These are phyloP conservation scores for Octopus bimaculoides DNA, from an alignment of 1,140 invertebrate genomes.

Conservation along the genomic window DNA sequence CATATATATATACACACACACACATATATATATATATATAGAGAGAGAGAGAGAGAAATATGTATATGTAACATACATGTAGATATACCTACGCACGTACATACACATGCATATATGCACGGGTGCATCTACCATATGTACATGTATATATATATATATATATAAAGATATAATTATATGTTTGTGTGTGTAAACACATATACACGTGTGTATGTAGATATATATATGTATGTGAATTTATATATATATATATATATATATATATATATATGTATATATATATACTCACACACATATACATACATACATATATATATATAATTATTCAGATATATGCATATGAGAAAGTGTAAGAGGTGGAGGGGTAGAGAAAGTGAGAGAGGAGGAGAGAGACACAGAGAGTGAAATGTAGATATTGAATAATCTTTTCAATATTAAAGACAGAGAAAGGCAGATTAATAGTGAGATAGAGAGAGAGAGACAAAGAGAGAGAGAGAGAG, in stretches of 20 bases:
- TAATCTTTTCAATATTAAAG: too few relatives aligned
- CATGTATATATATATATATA: not conserved
- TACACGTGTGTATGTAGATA: not conserved
- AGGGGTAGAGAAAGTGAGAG: too few relatives aligned
- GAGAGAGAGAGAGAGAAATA: not conserved
- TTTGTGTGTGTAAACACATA: not conserved
- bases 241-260: not conserved
- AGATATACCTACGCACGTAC: not conserved
- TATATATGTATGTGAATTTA: not conserved
- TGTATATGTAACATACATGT: not conserved
- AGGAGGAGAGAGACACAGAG: too few relatives aligned
- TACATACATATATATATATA: too few relatives aligned
- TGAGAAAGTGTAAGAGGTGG: too few relatives aligned
- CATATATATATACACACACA: not conserved
- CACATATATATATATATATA: not conserved
- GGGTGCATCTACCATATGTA: not conserved
- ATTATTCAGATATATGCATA: too few relatives aligned
- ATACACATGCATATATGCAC: not conserved
- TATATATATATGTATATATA: not conserved
- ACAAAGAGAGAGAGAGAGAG: too few relatives aligned
- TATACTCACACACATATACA: too few relatives aligned
- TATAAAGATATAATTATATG: not conserved
- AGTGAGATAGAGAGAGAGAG: too few relatives aligned
- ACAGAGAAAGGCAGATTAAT: too few relatives aligned
- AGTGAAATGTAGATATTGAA: too few relatives aligned